These are phyloP conservation scores for Dysmachus trigonus DNA, from an alignment of 2,888 invertebrate species.

Conservation along the genomic window DNA sequence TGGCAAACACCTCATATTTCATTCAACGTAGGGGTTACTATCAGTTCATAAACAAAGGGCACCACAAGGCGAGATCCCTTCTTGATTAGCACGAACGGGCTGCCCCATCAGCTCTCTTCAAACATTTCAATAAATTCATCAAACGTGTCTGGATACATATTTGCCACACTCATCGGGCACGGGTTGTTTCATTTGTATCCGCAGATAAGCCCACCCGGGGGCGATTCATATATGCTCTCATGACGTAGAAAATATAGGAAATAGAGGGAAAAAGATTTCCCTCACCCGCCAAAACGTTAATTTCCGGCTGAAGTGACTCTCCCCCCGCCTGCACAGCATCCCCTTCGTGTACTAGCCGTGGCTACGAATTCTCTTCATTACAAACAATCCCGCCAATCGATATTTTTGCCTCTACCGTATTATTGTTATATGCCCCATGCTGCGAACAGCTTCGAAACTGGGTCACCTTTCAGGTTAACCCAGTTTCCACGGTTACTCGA, in stretches of 20 bases:
- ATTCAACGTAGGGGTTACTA: not conserved
- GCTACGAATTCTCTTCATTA: not conserved
- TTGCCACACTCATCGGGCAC: not conserved
- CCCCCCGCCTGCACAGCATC: not conserved
- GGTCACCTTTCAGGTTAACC: slow-evolving; percentile 17
- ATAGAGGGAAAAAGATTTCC: not conserved
- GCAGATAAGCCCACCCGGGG: not conserved
- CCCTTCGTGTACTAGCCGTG: not conserved
- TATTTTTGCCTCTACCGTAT: not conserved
- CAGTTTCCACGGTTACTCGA: not conserved
- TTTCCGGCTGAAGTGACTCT: not conserved
- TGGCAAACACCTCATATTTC: not conserved
- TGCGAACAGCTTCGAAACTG: not conserved
- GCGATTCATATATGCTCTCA: not conserved
- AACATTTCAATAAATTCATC: not conserved
- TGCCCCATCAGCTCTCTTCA: not conserved
- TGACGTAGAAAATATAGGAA: not conserved
- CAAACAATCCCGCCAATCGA: not conserved
- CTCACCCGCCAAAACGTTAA: slow-evolving; percentile 3
- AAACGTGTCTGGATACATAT: not conserved
- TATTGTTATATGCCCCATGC: not conserved
- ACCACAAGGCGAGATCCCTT: not conserved
- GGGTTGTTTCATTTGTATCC: not conserved
- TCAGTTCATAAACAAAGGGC: not conserved
- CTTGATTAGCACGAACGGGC: not conserved